phyloP scores from a whole-genome alignment of 2,797 vertebrate species.

The Scyliorhinus canicula region DNA sequence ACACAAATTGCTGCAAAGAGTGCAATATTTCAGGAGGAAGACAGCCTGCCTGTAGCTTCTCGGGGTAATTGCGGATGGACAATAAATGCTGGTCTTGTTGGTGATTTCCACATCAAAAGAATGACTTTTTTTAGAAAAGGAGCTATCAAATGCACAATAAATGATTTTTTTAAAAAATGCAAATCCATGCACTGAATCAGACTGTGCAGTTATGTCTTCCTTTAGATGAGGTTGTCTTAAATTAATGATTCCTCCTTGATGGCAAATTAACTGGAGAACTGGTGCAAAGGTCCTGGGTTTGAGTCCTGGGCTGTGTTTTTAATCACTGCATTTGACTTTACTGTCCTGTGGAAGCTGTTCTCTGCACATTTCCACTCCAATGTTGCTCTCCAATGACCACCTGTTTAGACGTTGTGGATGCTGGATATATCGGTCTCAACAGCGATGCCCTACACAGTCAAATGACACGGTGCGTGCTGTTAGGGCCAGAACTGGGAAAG shows the following conservation, averaged over 20 bases:
- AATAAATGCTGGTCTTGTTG: neutral
- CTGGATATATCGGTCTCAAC: neutral
- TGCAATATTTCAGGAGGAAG: neutral
- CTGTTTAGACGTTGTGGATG: neutral
- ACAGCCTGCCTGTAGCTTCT: neutral
- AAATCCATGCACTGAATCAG: neutral
- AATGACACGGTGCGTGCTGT: neutral
- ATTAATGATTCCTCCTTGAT: neutral
- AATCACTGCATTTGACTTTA: neutral
- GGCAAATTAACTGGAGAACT: neutral
- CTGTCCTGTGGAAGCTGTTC: neutral
- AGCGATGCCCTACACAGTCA: neutral
- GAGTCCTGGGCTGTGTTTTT: neutral
- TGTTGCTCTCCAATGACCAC: neutral
- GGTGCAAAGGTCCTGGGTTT: neutral
- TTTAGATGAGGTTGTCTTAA: neutral
- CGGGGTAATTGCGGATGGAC: neutral
- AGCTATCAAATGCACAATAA: neutral
- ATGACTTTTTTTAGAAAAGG: neutral
- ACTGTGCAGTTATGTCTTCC: neutral
- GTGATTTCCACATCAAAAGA: neutral
- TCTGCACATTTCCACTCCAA: neutral
- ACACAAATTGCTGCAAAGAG: neutral
- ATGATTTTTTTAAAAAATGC: neutral
- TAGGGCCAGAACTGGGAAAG: neutral